phyloP scores from a whole-genome alignment of 2,888 invertebrate species.

The Drosophila barbarae region DNA sequence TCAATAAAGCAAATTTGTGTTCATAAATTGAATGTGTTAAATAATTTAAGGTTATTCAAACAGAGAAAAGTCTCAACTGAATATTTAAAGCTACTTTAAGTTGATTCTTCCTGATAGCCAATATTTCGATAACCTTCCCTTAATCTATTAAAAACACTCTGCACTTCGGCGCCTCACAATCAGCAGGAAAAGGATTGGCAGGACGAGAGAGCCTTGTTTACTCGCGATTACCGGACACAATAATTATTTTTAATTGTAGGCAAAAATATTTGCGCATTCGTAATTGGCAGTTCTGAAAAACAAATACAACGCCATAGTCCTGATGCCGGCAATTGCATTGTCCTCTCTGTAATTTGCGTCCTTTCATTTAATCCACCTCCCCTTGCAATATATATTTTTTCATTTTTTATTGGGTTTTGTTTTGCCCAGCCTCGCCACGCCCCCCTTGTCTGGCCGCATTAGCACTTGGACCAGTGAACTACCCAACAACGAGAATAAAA shows the following conservation, averaged over 20 bases:
- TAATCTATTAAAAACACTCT: background rate
- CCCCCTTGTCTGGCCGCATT: slow-evolving; percentile 69
- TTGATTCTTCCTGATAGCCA: background rate
- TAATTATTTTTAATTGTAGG: slow-evolving; percentile 70
- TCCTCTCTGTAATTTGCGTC: slow-evolving; percentile 37
- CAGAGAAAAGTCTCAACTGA: too few relatives aligned
- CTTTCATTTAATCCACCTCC: slow-evolving; percentile 52
- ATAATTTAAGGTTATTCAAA: background rate
- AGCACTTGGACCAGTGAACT: slow-evolving; percentile 64
- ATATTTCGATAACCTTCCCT: background rate
- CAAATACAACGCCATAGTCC: slow-evolving; percentile 6
- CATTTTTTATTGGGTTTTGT: slow-evolving; percentile 39
- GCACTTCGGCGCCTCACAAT: background rate
- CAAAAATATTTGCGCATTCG: slow-evolving; percentile 59
- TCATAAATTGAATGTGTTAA: background rate
- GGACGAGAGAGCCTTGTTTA: slow-evolving; percentile 10
- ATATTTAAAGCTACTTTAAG: background rate
- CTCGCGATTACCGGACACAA: slow-evolving; percentile 35
- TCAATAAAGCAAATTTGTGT: background rate
- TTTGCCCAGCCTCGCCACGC: slow-evolving; percentile 28
- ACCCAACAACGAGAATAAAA: slow-evolving; percentile 49
- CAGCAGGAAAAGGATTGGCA: background rate
- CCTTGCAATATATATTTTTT: slow-evolving; percentile 3
- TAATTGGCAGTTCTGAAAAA: slow-evolving; percentile 61
- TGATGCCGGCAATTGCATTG: slow-evolving; percentile 21